Conservation (phyloP, 2,888 invertebrate genomes). For the Caenorhabditis sp. region DNA sequence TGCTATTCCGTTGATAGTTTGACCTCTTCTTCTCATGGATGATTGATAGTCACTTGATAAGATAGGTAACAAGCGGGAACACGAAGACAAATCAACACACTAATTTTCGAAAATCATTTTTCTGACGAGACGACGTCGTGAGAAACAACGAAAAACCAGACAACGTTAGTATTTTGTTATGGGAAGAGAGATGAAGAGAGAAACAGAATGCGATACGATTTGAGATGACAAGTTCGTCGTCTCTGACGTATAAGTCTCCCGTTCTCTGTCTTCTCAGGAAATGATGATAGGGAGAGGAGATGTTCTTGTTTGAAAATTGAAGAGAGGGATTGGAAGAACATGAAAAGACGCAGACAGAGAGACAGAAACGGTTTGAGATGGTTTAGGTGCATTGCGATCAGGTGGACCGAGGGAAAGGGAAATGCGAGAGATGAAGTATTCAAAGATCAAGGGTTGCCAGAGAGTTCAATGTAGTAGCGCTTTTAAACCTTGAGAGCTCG, state of each 20-base stretch:
- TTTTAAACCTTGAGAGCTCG: too few species aligned
- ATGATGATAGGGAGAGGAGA: slow-evolving; percentile 12
- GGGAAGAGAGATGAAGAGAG: slow-evolving; percentile 27
- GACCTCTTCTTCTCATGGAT: slow-evolving; percentile 27
- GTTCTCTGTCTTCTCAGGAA: slow-evolving; percentile 46
- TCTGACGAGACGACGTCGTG: slow-evolving; percentile 23
- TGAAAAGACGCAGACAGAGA: slow-evolving; percentile 24
- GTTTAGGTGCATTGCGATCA: slow-evolving; percentile 43
- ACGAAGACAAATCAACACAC: slow-evolving; percentile 2
- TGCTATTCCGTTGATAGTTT: slow-evolving; percentile 45
- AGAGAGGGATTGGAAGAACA: slow-evolving; percentile 1
- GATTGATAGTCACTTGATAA: slow-evolving; percentile 40
- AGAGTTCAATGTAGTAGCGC: background rate
- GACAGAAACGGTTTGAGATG: slow-evolving; percentile 17
- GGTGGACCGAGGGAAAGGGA: slow-evolving; percentile 9
- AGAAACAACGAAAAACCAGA: slow-evolving; percentile 47
- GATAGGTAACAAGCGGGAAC: slow-evolving; percentile 17
- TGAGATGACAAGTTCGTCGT: slow-evolving; percentile 62
- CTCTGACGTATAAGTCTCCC: slow-evolving; percentile 61
- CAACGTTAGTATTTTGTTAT: slow-evolving; percentile 28
- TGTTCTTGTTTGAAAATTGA: slow-evolving; percentile 20
- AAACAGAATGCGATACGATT: slow-evolving; percentile 34
- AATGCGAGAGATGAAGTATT: background rate
- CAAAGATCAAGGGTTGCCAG: background rate
- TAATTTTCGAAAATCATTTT: slow-evolving; percentile 45